Conservation (phyloP, 2,888 invertebrate genomes). For the Polia nebulosa region DNA sequence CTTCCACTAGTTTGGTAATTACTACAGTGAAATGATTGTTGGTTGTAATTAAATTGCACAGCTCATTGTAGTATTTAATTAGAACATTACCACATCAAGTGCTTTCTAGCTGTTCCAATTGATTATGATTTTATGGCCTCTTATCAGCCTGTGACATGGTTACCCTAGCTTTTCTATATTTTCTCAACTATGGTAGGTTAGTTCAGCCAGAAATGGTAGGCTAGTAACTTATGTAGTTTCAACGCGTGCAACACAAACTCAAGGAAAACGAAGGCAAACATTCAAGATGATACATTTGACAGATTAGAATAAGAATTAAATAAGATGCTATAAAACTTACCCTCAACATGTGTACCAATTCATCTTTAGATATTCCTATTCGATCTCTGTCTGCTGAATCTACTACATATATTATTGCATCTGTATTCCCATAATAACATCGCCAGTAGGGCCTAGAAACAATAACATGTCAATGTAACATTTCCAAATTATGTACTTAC, state of each 20-base stretch:
- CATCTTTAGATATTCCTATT: slow-evolving; percentile 99
- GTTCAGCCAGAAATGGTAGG: background rate
- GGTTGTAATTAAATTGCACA: slow-evolving; percentile 4
- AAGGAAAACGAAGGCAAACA: too few species aligned
- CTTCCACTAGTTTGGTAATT: background rate
- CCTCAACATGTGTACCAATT: slow-evolving; percentile 98
- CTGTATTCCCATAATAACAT: slow-evolving; percentile 99
- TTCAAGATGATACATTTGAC: too few species aligned
- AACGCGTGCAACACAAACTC: background rate
- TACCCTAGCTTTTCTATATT: slow-evolving; percentile 1
- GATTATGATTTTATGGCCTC: slow-evolving; percentile 18
- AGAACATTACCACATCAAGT: slow-evolving; percentile 9
- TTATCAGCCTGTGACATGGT: slow-evolving; percentile 13
- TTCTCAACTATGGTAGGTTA: background rate
- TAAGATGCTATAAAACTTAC: slow-evolving; percentile 89
- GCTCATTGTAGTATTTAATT: background rate
- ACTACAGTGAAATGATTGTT: slow-evolving; percentile 9
- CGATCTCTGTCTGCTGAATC: slow-evolving; percentile 99
- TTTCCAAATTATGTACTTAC: slow-evolving; percentile 9
- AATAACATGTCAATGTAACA: slow-evolving; percentile 12
- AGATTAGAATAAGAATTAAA: too few species aligned
- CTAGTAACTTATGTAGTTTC: background rate
- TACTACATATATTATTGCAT: slow-evolving; percentile 99
- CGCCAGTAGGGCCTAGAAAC: slow-evolving; percentile 98
- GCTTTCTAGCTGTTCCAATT: slow-evolving; percentile 16